Conservation (phyloP, 2,113 vertebrate genomes). For the Bostrychus sinensis region DNA sequence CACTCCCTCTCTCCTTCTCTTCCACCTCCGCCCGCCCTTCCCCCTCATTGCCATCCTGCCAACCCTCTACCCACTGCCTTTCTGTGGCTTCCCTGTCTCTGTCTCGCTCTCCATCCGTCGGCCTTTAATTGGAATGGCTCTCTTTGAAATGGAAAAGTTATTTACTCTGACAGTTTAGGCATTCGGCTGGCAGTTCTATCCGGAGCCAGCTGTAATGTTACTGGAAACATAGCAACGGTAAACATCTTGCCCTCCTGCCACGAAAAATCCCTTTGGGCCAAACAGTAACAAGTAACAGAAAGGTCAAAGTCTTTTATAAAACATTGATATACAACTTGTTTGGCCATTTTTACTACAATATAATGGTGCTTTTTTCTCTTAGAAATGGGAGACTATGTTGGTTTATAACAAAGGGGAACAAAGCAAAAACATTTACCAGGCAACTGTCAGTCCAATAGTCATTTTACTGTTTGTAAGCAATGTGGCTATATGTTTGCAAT, state of each 20-base stretch:
- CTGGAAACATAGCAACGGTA: slow-evolving; percentile 67
- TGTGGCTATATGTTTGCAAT: neutral
- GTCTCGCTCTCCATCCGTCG: slow-evolving; percentile 47
- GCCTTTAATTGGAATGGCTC: slow-evolving; percentile 63
- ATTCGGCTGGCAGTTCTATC: slow-evolving; percentile 62
- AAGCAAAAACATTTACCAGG: neutral
- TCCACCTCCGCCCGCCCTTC: slow-evolving; percentile 26
- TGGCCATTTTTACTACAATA: slow-evolving; percentile 4
- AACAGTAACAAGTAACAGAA: slow-evolving; percentile 55
- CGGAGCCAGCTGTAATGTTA: slow-evolving; percentile 62
- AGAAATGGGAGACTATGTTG: slow-evolving; percentile 2
- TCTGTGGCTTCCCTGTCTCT: slow-evolving; percentile 52
- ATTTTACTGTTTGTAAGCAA: neutral
- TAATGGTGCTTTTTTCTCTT: slow-evolving; percentile 12
- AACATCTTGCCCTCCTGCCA: slow-evolving; percentile 59
- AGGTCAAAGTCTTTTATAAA: slow-evolving; percentile 48
- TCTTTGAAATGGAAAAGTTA: slow-evolving; percentile 74
- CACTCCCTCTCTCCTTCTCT: slow-evolving; percentile 48
- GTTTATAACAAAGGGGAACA: neutral
- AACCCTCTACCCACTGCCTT: slow-evolving; percentile 36
- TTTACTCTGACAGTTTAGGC: slow-evolving; percentile 69
- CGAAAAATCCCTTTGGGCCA: slow-evolving; percentile 37
- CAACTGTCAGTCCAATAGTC: neutral
- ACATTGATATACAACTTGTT: neutral
- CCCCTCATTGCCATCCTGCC: slow-evolving; percentile 30